phyloP scores from a whole-genome alignment of 1,140 invertebrate species.

The Paraescarpia echinospica region DNA sequence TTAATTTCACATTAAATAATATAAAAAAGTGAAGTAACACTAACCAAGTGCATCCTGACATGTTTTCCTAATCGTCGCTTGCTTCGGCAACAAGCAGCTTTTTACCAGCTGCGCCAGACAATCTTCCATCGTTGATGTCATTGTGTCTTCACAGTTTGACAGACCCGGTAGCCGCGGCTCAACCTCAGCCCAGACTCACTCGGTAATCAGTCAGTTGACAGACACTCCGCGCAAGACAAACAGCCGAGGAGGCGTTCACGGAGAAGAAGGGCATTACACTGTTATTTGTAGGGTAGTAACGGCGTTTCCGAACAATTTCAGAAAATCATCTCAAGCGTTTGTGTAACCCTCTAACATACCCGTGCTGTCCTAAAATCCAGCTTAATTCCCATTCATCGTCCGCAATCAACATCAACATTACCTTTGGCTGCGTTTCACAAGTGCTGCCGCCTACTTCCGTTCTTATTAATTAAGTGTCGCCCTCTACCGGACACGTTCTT shows the following conservation, averaged over 20 bases:
- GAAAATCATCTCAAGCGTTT: background rate
- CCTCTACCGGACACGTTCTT: background rate
- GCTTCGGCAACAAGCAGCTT: conserved; percentile 47
- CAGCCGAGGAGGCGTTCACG: background rate
- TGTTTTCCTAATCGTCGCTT: conserved; percentile 41
- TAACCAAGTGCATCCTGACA: conserved; percentile 47
- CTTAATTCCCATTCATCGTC: background rate
- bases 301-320: background rate
- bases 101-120: conserved; percentile 44
- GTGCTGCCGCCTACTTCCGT: conserved; percentile 2
- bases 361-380: background rate
- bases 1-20: too few relatives aligned
- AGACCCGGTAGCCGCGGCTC: background rate
- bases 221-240: background rate
- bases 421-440: background rate
- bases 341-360: background rate
- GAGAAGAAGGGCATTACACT: background rate
- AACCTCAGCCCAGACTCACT: background rate
- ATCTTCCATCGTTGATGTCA: conserved; percentile 45
- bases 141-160: background rate
- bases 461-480: background rate
- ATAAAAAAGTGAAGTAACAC: conserved; percentile 20
- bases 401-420: background rate
- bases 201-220: background rate
- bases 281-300: background rate